Evolutionary conservation across 2,888 invertebrate species (phyloP).

Genomic region (Drosophila cyrtoloma): DNA sequence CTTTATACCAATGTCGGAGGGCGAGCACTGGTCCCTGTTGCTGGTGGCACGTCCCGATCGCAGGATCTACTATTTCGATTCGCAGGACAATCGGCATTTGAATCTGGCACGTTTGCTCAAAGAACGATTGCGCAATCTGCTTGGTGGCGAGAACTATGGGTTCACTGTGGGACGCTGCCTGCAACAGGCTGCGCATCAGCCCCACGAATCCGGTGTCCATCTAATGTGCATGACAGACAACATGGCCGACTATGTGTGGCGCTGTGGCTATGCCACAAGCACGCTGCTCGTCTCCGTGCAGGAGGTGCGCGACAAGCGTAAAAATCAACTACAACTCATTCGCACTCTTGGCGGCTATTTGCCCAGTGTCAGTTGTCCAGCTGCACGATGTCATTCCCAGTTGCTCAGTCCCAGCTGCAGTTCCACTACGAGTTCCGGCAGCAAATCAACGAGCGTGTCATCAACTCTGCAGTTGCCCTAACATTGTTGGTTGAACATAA

Average conservation of each 20-base stretch:
- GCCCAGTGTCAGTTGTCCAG: neutral
- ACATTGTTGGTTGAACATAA: neutral
- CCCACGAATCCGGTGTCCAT: slow-evolving; percentile 52
- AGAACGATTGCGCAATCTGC: slow-evolving; percentile 12
- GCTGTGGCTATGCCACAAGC: slow-evolving; percentile 63
- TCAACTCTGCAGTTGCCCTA: neutral
- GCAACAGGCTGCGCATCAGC: slow-evolving; percentile 25
- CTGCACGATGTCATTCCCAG: neutral
- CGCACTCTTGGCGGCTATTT: slow-evolving; percentile 49
- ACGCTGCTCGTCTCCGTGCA: slow-evolving; percentile 51
- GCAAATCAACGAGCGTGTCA: neutral
- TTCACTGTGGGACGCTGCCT: slow-evolving; percentile 49
- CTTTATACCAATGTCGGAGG: slow-evolving; percentile 40
- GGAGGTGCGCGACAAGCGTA: slow-evolving; percentile 44
- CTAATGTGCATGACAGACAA: slow-evolving; percentile 58
- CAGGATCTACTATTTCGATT: slow-evolving; percentile 47
- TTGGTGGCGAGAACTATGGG: slow-evolving; percentile 24
- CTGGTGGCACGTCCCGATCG: slow-evolving; percentile 56
- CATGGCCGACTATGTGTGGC: slow-evolving; percentile 52
- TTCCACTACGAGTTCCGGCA: neutral
- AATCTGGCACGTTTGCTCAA: slow-evolving; percentile 30
- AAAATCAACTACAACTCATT: slow-evolving; percentile 43
- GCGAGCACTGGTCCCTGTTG: slow-evolving; percentile 54
- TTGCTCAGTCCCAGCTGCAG: neutral
- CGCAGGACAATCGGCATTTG: slow-evolving; percentile 46